phyloP scores from a whole-genome alignment of 2,797 vertebrate species.

The Pyrocephalus nanus region DNA sequence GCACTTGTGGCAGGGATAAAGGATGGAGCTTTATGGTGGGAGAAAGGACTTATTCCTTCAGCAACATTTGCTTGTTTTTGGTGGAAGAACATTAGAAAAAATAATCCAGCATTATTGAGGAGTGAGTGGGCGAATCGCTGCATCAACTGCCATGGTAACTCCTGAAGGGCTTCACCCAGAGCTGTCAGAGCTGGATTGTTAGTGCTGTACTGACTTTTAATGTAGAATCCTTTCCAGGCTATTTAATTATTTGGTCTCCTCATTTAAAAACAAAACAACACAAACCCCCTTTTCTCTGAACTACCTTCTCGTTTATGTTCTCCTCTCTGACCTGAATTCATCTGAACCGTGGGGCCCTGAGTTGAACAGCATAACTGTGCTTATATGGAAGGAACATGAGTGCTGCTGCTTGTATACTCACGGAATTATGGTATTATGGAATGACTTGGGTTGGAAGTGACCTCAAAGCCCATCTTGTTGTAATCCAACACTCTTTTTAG shows the following conservation, averaged over 20 bases:
- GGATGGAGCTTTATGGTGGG: neutral
- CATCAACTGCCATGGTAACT: conserved; percentile 68
- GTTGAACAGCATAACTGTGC: neutral
- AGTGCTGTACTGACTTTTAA: conserved; percentile 47
- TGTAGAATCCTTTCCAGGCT: conserved; percentile 26
- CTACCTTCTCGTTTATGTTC: neutral
- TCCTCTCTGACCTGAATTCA: neutral
- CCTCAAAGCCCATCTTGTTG: neutral
- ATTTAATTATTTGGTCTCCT: conserved; percentile 44
- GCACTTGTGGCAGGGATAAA: neutral
- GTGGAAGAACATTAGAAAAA: conserved; percentile 21
- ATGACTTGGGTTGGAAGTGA: neutral
- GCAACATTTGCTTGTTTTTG: conserved; percentile 47
- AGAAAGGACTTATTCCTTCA: conserved; percentile 16
- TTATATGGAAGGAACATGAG: neutral
- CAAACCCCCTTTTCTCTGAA: neutral
- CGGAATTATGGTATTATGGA: neutral
- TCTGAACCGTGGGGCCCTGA: accelerated
- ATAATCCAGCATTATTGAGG: conserved; percentile 30
- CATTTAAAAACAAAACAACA: neutral
- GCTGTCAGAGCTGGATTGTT: conserved; percentile 38
- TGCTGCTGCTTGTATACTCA: neutral
- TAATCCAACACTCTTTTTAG: neutral
- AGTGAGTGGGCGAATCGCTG: conserved; percentile 55
- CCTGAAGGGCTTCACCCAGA: conserved; percentile 48